phyloP scores from a whole-genome alignment of 2,113 vertebrate species.

The Etheostoma cragini region DNA sequence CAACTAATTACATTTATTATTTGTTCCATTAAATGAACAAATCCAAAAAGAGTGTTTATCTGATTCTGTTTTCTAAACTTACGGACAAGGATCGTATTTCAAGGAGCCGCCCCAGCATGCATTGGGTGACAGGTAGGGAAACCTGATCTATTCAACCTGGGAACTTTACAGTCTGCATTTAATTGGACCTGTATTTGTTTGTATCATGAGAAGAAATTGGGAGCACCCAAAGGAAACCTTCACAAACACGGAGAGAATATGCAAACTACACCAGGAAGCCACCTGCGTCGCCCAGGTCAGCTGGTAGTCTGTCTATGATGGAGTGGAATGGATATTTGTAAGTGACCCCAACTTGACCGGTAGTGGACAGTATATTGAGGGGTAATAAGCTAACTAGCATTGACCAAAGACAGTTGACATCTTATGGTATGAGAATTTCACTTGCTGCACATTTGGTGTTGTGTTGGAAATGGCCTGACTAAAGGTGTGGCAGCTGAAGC shows the following conservation, averaged over 20 bases:
- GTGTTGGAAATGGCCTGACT: no score
- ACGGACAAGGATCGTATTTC: constrained; percentile 43
- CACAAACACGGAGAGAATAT: constrained; percentile 18
- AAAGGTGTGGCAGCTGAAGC: no score
- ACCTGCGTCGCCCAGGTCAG: background rate
- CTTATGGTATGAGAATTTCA: no score
- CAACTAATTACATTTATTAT: no score
- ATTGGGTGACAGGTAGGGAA: constrained; percentile 41
- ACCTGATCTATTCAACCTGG: constrained; percentile 46
- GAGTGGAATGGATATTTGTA: no score
- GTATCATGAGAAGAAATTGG: constrained; percentile 29
- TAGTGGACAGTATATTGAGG: no score
- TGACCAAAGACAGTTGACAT: no score
- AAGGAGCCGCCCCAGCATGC: constrained; percentile 40
- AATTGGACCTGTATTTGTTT: constrained; percentile 35
- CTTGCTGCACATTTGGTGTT: no score
- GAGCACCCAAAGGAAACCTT: constrained; percentile 26
- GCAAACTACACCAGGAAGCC: constrained; percentile 9
- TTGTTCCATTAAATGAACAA: background rate
- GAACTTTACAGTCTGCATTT: constrained; percentile 42
- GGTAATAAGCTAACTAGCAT: no score
- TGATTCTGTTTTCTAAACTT: constrained; percentile 2
- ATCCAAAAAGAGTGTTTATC: background rate
- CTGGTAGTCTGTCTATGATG: no score
- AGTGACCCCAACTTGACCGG: no score